A percentile compares a stretch with the other conserved stretches of the same genome.
These are phyloP conservation scores for Trypoxylon attenuatum DNA, from an alignment of 2,888 invertebrate genomes.

Conservation along the genomic window DNA sequence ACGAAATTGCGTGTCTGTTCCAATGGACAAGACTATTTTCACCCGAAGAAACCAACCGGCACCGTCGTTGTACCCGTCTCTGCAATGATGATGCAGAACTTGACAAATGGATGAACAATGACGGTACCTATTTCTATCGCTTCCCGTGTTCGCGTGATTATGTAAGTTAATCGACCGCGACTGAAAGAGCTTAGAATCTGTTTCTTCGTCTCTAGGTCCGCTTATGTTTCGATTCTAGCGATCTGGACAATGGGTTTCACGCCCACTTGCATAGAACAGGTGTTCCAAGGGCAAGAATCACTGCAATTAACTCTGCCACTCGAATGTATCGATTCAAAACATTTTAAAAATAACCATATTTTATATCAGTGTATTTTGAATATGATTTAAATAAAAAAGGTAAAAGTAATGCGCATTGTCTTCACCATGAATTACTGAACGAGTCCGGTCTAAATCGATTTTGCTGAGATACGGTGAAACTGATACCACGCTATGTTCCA, in stretches of 20 bases:
- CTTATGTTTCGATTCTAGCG: slow-evolving; percentile 7
- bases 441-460: too few species aligned
- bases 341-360: too few species aligned
- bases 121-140: slow-evolving; percentile 53
- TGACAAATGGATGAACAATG: slow-evolving; percentile 49
- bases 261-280: slow-evolving; percentile 38
- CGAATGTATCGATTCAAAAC: slow-evolving; percentile 3
- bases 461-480: too few species aligned
- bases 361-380: too few species aligned
- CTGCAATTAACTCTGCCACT: not conserved
- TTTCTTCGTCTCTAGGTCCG: slow-evolving; percentile 11
- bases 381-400: too few species aligned
- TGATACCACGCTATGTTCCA: too few species aligned
- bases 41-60: slow-evolving; percentile 2
- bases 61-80: not conserved
- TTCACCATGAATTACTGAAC: too few species aligned
- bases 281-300: slow-evolving; percentile 52
- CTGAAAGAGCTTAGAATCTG: too few species aligned
- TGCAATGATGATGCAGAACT: slow-evolving; percentile 12
- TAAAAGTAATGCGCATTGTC: too few species aligned
- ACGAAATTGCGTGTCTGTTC: not conserved
- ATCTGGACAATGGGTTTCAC: not conserved
- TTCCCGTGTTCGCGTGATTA: slow-evolving; percentile 52
- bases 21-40: not conserved
- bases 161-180: slow-evolving; percentile 43